Evolutionary conservation across 1,140 invertebrate species (phyloP), one percentile per base, ranked within the genome.

Genomic region (Anadara kagoshimensis): DNA sequence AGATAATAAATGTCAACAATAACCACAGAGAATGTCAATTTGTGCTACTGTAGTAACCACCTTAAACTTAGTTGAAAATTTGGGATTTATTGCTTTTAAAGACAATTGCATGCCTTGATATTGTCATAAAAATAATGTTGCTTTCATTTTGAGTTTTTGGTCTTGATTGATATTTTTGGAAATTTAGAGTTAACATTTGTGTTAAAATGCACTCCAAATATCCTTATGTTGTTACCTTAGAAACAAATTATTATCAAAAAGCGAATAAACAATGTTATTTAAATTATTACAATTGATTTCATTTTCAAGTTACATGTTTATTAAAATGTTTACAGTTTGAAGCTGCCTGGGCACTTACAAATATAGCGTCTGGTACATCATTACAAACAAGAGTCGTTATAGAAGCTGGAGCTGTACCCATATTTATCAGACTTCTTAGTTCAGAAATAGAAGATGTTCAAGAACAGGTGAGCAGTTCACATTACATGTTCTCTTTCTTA

Each of bases 341-440:
- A 91, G 97, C 97, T 69, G 97, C 97, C 57, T 99, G 97, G 97
- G 96, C 97, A 58, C 89, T 99, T 73, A 99, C 97, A 62, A 99
- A 99, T 89, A 98, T 99, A 81, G 97, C 97, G 3, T 98, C 96
- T 4, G 97, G 97, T n/a, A 98, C 96, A 24, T 97, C 96, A 20
- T 91, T 93, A 69, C 97, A 99, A 90, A 99, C 97, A 4, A 92
- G 93, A 68, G 94, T 96, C 81, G 97, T 99, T 0, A 95, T 99
- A 79, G 95, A 97, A 80, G 95, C 96, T 45, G 96, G 96, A 56
- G 97, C 97, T 36, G 96, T 99, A 54, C 95, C 95, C 20, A 94
- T 97, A 80, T 97, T 99, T 85, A 96, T 99, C 78, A 90, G 92
- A 41, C 91, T 99, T 41, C 90, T 98, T 26, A 90, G 89, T 44